Evolutionary conservation across 2,888 invertebrate genomes (phyloP).

Genomic region (Empis stercorea): DNA sequence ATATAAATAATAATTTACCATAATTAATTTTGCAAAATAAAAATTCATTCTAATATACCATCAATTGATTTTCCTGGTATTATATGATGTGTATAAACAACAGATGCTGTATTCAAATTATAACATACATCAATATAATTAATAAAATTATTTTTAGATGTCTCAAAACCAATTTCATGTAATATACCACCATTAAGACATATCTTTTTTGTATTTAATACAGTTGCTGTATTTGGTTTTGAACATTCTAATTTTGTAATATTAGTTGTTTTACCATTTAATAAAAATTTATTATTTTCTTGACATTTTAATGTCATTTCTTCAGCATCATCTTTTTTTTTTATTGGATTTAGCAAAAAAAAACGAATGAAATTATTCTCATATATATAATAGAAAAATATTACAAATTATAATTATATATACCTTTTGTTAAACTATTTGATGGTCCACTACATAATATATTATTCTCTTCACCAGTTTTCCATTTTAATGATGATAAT

Average conservation of each 20-base stretch:
- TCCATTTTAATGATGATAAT: not conserved
- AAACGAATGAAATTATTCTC: not conserved
- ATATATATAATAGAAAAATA: too few relatives aligned
- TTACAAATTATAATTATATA: not conserved
- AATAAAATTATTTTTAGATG: conserved; percentile 3
- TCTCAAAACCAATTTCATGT: conserved; percentile 10
- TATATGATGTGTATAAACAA: conserved; percentile 8
- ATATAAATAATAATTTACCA: too few relatives aligned
- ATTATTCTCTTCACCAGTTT: not conserved
- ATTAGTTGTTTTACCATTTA: not conserved
- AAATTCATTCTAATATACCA: conserved; percentile 3
- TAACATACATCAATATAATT: conserved; percentile 11
- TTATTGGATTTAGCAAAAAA: too few relatives aligned
- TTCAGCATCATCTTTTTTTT: not conserved
- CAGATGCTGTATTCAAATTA: conserved; percentile 7
- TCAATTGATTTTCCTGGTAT: conserved; percentile 9
- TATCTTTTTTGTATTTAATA: not conserved
- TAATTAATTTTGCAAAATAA: not conserved
- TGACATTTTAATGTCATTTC: not conserved
- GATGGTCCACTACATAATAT: conserved; percentile 1
- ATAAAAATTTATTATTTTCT: not conserved
- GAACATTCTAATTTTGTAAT: not conserved
- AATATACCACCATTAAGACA: conserved; percentile 6
- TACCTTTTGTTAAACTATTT: not conserved
- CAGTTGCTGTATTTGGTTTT: not conserved